These are phyloP conservation scores for Nemapogon koenigi DNA, from an alignment of 2,888 invertebrate genomes.

Conservation along the genomic window DNA sequence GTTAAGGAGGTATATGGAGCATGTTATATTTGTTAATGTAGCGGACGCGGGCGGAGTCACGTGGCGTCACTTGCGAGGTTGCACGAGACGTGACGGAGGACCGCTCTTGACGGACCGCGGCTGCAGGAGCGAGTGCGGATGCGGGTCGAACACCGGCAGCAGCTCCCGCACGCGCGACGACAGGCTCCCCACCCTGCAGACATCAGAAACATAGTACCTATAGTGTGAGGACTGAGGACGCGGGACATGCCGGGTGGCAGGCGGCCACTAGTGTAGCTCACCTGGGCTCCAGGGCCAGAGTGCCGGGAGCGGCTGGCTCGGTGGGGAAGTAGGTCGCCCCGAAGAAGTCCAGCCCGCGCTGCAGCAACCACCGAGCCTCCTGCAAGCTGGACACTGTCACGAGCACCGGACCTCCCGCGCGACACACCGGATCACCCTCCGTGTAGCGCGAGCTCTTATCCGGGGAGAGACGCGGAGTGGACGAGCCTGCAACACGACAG, in stretches of 20 bases:
- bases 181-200: conserved; percentile 23
- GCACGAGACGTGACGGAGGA: conserved; percentile 79
- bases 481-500: no score
- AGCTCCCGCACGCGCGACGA: conserved; percentile 75
- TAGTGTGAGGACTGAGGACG: not conserved
- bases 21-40: no score
- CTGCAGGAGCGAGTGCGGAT: no score
- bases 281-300: conserved; percentile 66
- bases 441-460: conserved; percentile 38
- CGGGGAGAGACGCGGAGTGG: no score
- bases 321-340: conserved; percentile 89
- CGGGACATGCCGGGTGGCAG: no score
- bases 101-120: conserved; percentile 83
- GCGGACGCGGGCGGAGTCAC: no score
- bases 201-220: not conserved
- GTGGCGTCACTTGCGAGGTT: no score
- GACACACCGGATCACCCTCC: not conserved
- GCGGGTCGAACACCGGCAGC: conserved; percentile 83
- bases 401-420: conserved; percentile 65
- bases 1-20: no score
- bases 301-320: conserved; percentile 73
- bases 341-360: conserved; percentile 86
- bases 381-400: conserved; percentile 78
- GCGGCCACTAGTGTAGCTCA: conserved; percentile 40
- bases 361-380: conserved; percentile 78